Conservation (phyloP, 2,888 invertebrate genomes). For the Coleophora flavipennella region DNA sequence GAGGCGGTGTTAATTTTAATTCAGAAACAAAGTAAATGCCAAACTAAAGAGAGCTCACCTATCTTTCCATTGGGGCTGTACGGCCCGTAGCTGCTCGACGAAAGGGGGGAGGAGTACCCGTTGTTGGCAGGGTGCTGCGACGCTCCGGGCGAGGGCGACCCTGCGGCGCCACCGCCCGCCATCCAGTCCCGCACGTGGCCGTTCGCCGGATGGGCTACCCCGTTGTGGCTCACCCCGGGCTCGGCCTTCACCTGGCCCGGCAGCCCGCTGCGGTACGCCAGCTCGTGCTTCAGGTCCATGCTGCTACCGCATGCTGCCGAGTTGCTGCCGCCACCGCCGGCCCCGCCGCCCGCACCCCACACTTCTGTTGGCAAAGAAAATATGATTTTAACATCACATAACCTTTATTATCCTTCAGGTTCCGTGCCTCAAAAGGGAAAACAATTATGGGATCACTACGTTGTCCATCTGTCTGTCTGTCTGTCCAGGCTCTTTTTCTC, state of each 20-base stretch:
- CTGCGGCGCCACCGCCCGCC: slow-evolving; percentile 70
- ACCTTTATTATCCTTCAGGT: too few species aligned
- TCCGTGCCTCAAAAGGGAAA: too few species aligned
- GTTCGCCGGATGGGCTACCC: slow-evolving; percentile 48
- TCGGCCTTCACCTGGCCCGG: slow-evolving; percentile 67
- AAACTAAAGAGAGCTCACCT: slow-evolving; percentile 73
- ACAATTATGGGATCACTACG: too few species aligned
- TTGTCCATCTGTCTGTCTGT: too few species aligned
- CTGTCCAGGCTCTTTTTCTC: too few species aligned
- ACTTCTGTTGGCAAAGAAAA: slow-evolving; percentile 43
- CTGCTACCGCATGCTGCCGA: slow-evolving; percentile 70
- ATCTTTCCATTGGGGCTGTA: slow-evolving; percentile 92
- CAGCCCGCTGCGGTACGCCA: slow-evolving; percentile 68
- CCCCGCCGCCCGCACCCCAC: slow-evolving; percentile 68
- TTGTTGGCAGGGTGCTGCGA: slow-evolving; percentile 76
- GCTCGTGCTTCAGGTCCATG: slow-evolving; percentile 78
- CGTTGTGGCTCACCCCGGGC: slow-evolving; percentile 66
- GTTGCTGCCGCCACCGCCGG: slow-evolving; percentile 44
- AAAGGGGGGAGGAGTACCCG: slow-evolving; percentile 89
- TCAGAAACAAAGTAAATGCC: too few species aligned
- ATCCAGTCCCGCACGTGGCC: slow-evolving; percentile 66
- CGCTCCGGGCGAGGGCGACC: slow-evolving; percentile 77
- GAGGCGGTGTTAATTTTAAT: too few species aligned
- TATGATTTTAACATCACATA: too few species aligned
- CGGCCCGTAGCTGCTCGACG: slow-evolving; percentile 90